phyloP scores from a whole-genome alignment of 2,888 invertebrate genomes.

The Phortica okadai region DNA sequence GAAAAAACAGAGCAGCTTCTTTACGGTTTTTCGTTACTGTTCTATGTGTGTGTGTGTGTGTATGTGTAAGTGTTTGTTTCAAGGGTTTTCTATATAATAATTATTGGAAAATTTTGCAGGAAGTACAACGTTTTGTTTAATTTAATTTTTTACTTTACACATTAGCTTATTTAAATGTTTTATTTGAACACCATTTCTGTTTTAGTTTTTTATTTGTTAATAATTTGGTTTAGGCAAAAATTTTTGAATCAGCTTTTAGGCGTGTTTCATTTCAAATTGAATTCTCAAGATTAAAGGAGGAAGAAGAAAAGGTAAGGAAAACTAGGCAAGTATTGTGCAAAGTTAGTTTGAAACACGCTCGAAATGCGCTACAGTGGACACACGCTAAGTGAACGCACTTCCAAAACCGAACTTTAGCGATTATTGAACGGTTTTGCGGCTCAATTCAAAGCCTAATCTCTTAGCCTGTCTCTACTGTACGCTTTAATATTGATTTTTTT shows the following conservation, averaged over 20 bases:
- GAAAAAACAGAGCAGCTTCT: background rate
- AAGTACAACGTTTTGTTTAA: constrained; percentile 14
- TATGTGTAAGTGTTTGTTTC: background rate
- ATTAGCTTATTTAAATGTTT: constrained; percentile 15
- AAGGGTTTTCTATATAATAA: constrained; percentile 15
- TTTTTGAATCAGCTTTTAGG: background rate
- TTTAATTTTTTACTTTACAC: constrained; percentile 8
- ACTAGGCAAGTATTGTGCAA: background rate
- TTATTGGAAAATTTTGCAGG: constrained; percentile 26
- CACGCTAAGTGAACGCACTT: background rate
- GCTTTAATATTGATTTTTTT: constrained; percentile 3
- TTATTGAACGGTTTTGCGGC: too few relatives aligned
- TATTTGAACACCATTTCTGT: constrained; percentile 27
- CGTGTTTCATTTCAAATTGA: background rate
- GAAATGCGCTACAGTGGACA: background rate
- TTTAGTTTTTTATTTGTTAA: constrained; percentile 12
- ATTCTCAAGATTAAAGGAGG: too few relatives aligned
- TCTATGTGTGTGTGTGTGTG: background rate
- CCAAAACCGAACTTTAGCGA: too few relatives aligned
- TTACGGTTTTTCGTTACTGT: background rate
- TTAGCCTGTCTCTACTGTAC: background rate
- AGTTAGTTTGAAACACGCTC: background rate
- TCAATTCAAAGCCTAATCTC: background rate
- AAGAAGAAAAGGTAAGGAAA: background rate
- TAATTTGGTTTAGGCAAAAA: background rate